Conservation (phyloP, 2,113 vertebrate genomes). For the Castor canadensis region DNA sequence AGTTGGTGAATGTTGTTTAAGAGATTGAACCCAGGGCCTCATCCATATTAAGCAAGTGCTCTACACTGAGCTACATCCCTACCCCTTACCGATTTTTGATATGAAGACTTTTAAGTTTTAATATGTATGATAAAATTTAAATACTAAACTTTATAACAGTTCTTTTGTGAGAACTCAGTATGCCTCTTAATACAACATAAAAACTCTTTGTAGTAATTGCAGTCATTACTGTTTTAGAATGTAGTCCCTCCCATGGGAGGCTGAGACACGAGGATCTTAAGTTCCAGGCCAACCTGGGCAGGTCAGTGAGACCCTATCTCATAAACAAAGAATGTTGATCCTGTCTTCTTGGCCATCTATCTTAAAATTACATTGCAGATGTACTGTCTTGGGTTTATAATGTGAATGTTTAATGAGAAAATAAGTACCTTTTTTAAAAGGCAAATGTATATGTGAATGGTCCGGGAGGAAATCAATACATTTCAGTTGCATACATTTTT, state of each 20-base stretch:
- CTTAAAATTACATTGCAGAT: neutral
- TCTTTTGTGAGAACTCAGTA: constrained; percentile 19
- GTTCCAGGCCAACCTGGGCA: neutral
- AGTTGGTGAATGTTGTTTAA: neutral
- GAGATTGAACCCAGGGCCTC: neutral
- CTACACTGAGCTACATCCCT: neutral
- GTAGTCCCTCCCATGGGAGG: neutral
- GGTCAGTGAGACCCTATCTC: neutral
- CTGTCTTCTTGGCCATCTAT: neutral
- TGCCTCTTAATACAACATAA: neutral
- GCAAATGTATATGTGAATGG: neutral
- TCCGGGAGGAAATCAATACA: neutral
- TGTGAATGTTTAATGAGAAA: constrained; percentile 42
- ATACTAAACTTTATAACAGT: neutral
- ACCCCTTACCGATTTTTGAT: neutral
- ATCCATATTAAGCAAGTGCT: neutral
- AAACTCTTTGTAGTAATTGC: constrained; percentile 23
- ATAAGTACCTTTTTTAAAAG: constrained; percentile 27
- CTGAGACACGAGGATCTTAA: neutral
- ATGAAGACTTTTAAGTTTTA: neutral
- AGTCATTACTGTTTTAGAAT: constrained; percentile 24
- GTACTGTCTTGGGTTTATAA: neutral
- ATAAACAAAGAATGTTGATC: neutral
- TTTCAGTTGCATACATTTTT: neutral
- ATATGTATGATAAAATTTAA: constrained; percentile 20